Evolutionary conservation across 2,113 vertebrate species (phyloP).

Genomic region (Cyrtonyx montezumae): DNA sequence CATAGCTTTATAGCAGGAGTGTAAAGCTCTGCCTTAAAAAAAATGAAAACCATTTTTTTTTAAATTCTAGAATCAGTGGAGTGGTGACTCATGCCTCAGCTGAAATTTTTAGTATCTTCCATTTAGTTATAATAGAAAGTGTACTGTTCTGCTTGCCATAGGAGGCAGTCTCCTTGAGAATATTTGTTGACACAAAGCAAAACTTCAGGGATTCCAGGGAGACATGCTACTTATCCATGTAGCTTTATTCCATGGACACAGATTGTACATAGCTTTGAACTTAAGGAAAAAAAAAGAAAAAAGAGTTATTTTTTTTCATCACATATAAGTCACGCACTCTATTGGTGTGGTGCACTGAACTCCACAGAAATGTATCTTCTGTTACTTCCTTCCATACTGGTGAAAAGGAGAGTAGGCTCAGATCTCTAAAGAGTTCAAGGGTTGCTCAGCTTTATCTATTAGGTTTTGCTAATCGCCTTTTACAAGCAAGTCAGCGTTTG

Average conservation of each 20-base stretch:
- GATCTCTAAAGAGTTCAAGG: not conserved
- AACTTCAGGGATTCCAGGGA: not conserved
- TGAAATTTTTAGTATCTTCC: slow-evolving; percentile 1
- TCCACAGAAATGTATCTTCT: not conserved
- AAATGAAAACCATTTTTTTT: not conserved
- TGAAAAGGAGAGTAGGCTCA: not conserved
- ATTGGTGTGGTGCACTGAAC: not conserved
- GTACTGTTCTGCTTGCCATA: not conserved
- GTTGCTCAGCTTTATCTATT: not conserved
- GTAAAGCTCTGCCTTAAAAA: not conserved
- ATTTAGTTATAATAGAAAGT: not conserved
- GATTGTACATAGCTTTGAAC: not conserved
- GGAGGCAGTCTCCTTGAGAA: not conserved
- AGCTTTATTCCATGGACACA: not conserved
- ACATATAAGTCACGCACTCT: not conserved
- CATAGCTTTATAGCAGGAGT: not conserved
- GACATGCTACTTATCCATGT: not conserved
- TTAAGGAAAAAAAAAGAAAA: not conserved
- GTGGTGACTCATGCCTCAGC: not conserved
- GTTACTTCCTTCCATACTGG: not conserved
- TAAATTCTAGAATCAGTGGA: not conserved
- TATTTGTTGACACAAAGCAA: not conserved
- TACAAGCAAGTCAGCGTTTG: not conserved
- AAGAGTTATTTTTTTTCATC: not conserved
- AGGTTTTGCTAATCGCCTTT: not conserved